Percentiles rank a stretch among this genome's conserved stretches.
Conservation (phyloP, 2,797 vertebrate species). For the Paramormyrops hopkinsi region DNA sequence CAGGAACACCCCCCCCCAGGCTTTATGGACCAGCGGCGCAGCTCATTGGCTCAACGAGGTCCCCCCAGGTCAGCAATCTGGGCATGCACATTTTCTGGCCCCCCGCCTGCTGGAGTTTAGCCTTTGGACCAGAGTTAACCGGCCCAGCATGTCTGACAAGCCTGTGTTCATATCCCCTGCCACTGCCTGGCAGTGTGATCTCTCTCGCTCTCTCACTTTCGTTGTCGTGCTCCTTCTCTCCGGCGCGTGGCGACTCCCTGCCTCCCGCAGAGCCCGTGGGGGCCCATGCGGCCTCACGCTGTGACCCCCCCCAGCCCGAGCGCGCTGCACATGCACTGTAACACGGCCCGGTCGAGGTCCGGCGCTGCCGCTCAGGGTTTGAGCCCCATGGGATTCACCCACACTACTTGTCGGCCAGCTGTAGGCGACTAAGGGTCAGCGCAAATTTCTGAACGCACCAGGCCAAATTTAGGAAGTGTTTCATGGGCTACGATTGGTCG, state of each 20-base stretch:
- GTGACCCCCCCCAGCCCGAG: neutral
- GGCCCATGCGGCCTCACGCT: neutral
- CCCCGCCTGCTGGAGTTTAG: slow-evolving; percentile 4
- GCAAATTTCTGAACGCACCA: neutral
- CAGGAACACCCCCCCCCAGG: neutral
- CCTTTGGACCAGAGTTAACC: slow-evolving; percentile 19
- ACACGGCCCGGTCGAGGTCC: neutral
- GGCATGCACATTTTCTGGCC: slow-evolving; percentile 6
- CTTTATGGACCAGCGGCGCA: neutral
- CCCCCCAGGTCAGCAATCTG: neutral
- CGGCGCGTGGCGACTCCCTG: neutral
- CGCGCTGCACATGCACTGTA: neutral
- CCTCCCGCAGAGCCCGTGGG: neutral
- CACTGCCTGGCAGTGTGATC: neutral
- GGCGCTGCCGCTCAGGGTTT: neutral
- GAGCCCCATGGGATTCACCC: neutral
- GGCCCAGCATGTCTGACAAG: slow-evolving; percentile 7
- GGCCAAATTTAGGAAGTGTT: neutral
- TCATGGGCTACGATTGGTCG: neutral
- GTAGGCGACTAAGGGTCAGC: neutral
- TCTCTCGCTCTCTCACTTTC: neutral
- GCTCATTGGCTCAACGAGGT: neutral
- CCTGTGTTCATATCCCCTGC: neutral
- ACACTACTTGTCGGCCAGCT: neutral
- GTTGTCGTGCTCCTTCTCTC: neutral